A percentile compares a stretch with the other conserved stretches of the same genome.
Conservation (phyloP, 2,888 invertebrate genomes). For the Machimus rusticus region DNA sequence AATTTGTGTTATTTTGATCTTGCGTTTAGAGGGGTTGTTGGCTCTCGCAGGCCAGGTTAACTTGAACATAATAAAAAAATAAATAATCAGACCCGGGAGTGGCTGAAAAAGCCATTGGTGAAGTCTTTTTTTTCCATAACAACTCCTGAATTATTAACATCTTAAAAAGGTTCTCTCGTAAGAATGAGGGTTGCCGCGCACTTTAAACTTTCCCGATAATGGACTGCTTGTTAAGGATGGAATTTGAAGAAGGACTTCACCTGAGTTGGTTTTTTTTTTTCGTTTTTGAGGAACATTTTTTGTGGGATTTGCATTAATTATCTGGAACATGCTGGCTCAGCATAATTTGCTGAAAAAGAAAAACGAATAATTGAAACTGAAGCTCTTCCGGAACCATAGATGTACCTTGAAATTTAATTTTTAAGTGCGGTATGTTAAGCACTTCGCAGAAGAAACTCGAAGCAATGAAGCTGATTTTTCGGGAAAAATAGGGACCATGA, state of each 20-base stretch:
- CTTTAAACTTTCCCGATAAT: slow-evolving; percentile 25
- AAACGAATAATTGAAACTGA: not conserved
- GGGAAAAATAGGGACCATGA: not conserved
- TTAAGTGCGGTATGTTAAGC: not conserved
- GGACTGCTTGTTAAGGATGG: slow-evolving; percentile 15
- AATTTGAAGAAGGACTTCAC: slow-evolving; percentile 6
- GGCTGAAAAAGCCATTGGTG: slow-evolving; percentile 39
- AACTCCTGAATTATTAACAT: slow-evolving; percentile 45
- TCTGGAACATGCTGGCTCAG: not conserved
- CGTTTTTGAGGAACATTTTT: not conserved
- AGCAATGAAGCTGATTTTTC: not conserved
- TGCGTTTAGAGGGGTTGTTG: slow-evolving; percentile 9
- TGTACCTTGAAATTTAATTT: not conserved
- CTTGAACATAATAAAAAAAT: slow-evolving; percentile 44
- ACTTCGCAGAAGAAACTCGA: not conserved
- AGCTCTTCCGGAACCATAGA: not conserved
- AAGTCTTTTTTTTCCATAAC: slow-evolving; percentile 42
- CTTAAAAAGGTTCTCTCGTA: slow-evolving; percentile 42
- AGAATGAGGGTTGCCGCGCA: slow-evolving; percentile 37
- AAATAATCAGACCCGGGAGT: slow-evolving; percentile 38
- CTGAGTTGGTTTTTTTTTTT: no score
- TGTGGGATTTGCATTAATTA: slow-evolving; percentile 22
- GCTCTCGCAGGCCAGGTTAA: slow-evolving; percentile 19
- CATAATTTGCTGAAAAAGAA: not conserved
- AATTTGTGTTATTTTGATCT: slow-evolving; percentile 48